A percentile compares a stretch with the other conserved stretches of the same genome.
Conservation (phyloP, 2,888 invertebrate genomes). For the Idaea dimidiata region DNA sequence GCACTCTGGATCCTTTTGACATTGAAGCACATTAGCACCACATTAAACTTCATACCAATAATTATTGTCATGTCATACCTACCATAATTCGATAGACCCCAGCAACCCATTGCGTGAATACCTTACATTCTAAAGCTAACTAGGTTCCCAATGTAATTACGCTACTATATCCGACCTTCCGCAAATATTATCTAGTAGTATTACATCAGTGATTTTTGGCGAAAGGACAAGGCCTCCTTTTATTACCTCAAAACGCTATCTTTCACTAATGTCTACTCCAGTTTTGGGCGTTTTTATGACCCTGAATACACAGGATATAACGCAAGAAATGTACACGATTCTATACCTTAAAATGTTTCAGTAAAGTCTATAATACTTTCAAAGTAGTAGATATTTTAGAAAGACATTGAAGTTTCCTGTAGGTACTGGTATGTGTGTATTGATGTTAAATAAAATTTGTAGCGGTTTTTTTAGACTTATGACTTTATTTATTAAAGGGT, state of each 20-base stretch:
- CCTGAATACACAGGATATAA: constrained; percentile 12
- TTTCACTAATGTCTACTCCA: constrained; percentile 29
- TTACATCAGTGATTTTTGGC: constrained; percentile 17
- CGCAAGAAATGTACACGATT: constrained; percentile 4
- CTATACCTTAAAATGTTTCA: not conserved
- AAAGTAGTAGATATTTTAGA: constrained; percentile 5
- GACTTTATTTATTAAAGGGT: too few species aligned
- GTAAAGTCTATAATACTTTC: constrained; percentile 7
- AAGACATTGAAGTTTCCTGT: constrained; percentile 15
- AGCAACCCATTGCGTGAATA: not conserved
- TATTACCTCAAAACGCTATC: constrained; percentile 29
- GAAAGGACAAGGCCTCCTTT: constrained; percentile 21
- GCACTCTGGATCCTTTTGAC: too few species aligned
- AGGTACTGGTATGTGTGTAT: not conserved
- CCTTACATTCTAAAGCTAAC: not conserved
- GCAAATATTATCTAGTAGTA: constrained; percentile 5
- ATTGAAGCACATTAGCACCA: too few species aligned
- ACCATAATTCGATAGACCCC: not conserved
- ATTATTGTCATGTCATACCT: not conserved
- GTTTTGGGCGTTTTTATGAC: constrained; percentile 26
- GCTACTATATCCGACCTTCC: not conserved
- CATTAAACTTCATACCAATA: not conserved
- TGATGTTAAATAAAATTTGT: not conserved
- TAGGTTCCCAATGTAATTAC: not conserved
- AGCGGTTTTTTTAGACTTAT: not conserved